These are phyloP conservation scores for Myotis brandtii DNA, from an alignment of 2,113 vertebrate genomes.

Conservation along the genomic window DNA sequence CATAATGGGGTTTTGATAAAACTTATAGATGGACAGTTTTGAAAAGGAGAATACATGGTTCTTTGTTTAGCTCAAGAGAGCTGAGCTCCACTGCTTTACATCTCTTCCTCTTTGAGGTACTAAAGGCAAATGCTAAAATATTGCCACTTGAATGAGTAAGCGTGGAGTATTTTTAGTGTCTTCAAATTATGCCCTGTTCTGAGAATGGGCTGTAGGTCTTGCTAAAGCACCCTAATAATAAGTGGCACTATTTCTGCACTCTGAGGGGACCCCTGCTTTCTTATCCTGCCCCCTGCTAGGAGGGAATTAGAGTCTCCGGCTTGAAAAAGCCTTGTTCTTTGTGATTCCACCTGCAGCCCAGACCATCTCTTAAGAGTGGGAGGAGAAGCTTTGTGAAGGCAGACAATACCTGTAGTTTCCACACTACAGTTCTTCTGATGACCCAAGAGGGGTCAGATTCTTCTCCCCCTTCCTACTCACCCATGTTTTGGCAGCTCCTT, in stretches of 20 bases:
- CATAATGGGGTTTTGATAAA: not conserved
- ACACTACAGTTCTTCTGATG: not conserved
- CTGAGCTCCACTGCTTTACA: not conserved
- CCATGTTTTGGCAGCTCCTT: not conserved
- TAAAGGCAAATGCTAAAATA: not conserved
- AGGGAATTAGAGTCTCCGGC: not conserved
- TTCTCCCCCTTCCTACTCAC: not conserved
- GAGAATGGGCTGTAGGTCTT: not conserved
- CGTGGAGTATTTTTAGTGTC: not conserved
- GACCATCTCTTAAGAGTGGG: not conserved
- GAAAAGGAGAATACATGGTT: not conserved
- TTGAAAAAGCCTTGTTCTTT: not conserved
- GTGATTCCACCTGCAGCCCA: not conserved
- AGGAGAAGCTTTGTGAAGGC: not conserved
- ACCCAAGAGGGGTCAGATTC: not conserved
- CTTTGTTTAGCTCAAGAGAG: not conserved
- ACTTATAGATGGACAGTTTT: not conserved
- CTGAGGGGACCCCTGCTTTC: not conserved
- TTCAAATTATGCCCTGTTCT: not conserved
- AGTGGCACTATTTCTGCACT: not conserved
- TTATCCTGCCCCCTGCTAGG: not conserved
- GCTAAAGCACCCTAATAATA: not conserved
- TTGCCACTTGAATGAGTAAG: not conserved
- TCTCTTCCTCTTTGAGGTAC: not conserved
- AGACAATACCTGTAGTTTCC: not conserved